These are phyloP conservation scores for Cheilosia impressa DNA, from an alignment of 2,888 invertebrate species.

Conservation along the genomic window DNA sequence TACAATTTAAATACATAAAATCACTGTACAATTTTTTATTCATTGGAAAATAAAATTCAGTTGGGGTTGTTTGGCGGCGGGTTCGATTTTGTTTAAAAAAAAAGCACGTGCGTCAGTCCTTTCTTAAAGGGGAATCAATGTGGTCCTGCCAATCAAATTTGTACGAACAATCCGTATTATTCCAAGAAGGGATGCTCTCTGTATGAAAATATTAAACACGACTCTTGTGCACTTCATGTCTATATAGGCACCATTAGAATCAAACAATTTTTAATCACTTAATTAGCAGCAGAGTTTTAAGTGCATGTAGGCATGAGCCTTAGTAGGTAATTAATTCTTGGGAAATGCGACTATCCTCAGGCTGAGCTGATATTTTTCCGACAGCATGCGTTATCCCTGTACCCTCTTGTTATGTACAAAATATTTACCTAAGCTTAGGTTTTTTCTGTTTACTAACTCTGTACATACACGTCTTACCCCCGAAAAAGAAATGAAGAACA, in stretches of 20 bases:
- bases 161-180: not conserved
- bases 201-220: no score
- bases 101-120: not conserved
- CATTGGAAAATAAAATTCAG: not conserved
- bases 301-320: no score
- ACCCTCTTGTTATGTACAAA: not conserved
- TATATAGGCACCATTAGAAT: no score
- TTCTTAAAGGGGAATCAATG: not conserved
- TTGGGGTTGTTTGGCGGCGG: constrained; percentile 16
- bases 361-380: no score
- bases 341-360: no score
- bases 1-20: constrained; percentile 72
- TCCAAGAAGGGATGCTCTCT: not conserved
- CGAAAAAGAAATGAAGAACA: constrained; percentile 2
- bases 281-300: no score
- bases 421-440: not conserved
- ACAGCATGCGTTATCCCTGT: no score
- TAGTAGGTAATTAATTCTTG: no score
- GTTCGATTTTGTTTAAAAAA: constrained; percentile 17
- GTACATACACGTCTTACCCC: not conserved
- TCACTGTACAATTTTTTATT: constrained; percentile 53
- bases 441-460: not conserved
- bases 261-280: no score
- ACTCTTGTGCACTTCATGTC: no score
- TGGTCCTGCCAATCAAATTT: not conserved